Percentiles rank a stretch among this genome's conserved stretches.
phyloP scores from a whole-genome alignment of 2,797 vertebrate species.

The Myotis vivesi region DNA sequence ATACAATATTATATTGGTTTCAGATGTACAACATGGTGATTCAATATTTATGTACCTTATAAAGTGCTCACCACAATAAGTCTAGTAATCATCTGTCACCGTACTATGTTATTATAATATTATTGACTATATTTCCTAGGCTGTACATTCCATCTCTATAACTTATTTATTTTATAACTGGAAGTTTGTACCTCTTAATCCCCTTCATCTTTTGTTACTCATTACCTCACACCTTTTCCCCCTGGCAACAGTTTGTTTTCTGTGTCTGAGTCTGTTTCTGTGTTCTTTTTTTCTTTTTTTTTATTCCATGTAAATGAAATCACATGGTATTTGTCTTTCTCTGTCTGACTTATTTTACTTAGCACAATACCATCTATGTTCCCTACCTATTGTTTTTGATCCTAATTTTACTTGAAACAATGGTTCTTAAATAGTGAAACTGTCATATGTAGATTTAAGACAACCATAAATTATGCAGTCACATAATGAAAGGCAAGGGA shows the following conservation, averaged over 20 bases:
- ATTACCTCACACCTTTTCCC: background rate
- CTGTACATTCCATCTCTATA: background rate
- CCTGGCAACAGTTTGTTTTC: background rate
- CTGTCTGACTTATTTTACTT: background rate
- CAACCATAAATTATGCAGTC: background rate
- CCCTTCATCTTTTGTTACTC: background rate
- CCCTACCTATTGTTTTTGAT: background rate
- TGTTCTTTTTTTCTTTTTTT: background rate
- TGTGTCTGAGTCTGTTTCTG: background rate
- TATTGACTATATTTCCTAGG: background rate
- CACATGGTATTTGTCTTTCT: background rate
- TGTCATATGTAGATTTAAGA: background rate
- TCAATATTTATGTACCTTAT: background rate
- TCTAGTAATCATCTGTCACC: background rate
- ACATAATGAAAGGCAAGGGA: constrained; percentile 15
- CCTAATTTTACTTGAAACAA: constrained; percentile 14
- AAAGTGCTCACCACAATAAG: background rate
- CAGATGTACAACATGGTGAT: background rate
- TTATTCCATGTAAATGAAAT: background rate
- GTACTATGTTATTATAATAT: background rate
- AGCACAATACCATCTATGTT: background rate
- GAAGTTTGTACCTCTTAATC: background rate
- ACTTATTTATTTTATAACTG: background rate
- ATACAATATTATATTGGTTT: background rate
- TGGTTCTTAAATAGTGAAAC: constrained; percentile 21